A percentile compares a stretch with the other conserved stretches of the same genome.
Evolutionary conservation across 2,797 vertebrate genomes (phyloP).

Genomic region (Enteromius viviparus): DNA sequence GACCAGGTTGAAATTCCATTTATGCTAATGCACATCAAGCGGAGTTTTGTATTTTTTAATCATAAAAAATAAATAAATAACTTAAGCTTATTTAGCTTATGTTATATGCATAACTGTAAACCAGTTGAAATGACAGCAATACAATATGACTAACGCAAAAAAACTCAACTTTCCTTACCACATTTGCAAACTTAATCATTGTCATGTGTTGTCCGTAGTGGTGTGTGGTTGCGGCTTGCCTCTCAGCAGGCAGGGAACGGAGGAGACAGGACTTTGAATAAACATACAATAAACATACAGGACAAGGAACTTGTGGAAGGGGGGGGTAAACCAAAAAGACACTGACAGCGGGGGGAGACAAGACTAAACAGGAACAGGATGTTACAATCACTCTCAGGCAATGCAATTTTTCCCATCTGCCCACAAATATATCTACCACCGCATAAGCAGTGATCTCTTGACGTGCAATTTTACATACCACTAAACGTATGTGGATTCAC

Average conservation of each 20-base stretch:
- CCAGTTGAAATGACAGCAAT: neutral
- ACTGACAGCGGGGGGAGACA: too few relatives aligned
- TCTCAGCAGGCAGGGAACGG: too few relatives aligned
- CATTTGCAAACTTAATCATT: neutral
- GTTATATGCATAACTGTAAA: neutral
- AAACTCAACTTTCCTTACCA: neutral
- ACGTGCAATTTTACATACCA: neutral
- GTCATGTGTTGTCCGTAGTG: too few relatives aligned
- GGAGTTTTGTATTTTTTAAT: neutral
- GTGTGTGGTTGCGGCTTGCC: too few relatives aligned
- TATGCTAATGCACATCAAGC: neutral
- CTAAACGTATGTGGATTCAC: neutral
- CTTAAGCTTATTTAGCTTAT: neutral
- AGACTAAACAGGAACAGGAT: too few relatives aligned
- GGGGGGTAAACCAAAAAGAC: too few relatives aligned
- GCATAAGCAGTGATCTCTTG: neutral
- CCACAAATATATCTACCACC: neutral
- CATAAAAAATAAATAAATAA: neutral
- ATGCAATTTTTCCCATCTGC: neutral
- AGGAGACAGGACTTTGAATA: too few relatives aligned
- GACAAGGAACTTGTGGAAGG: too few relatives aligned
- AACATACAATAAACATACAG: too few relatives aligned
- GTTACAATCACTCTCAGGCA: neutral
- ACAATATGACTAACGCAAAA: neutral
- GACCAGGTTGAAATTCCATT: constrained; percentile 4